Conservation (phyloP, 2,113 vertebrate species). For the Taxidea taxus region DNA sequence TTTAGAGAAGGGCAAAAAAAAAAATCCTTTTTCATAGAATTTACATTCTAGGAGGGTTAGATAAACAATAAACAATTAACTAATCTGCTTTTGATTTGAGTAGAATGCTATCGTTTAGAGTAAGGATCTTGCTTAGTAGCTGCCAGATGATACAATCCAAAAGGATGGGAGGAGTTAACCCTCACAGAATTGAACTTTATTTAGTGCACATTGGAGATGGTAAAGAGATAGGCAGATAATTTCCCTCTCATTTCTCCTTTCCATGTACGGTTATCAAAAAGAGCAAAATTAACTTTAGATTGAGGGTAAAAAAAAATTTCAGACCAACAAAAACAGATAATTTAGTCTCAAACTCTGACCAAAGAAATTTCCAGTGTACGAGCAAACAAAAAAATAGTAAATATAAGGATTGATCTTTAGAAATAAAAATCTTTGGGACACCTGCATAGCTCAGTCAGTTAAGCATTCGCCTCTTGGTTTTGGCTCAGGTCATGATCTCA, state of each 20-base stretch:
- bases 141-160: neutral
- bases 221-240: neutral
- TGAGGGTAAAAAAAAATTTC: neutral
- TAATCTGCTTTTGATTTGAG: neutral
- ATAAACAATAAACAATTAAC: neutral
- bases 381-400: neutral
- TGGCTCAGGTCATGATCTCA: neutral
- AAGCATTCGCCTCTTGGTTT: neutral
- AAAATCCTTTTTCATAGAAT: neutral
- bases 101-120: neutral
- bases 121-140: neutral
- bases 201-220: neutral
- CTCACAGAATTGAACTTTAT: neutral
- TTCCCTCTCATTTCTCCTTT: neutral
- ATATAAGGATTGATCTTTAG: neutral
- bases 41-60: neutral
- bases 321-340: neutral
- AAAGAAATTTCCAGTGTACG: neutral
- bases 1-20: neutral
- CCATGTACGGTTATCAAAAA: neutral
- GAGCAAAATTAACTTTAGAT: neutral
- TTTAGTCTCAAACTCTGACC: neutral
- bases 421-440: neutral
- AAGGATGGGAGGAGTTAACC: neutral
- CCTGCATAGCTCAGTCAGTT: neutral